Evolutionary conservation across 1,140 invertebrate genomes (phyloP).

Genomic region (Andricus grossulariae): DNA sequence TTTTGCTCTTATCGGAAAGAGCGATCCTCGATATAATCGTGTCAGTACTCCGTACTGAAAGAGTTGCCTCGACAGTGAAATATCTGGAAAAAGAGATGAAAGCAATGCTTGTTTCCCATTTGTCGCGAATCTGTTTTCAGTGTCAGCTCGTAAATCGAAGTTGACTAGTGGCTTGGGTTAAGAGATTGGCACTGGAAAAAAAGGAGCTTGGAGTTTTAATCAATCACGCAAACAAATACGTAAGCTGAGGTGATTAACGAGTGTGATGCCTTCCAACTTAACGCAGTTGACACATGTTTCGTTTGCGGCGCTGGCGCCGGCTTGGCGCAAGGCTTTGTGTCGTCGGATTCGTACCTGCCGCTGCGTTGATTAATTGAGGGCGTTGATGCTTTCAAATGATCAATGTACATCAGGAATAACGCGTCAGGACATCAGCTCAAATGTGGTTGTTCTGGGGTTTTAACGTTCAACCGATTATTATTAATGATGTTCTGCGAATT

Average conservation of each 20-base stretch:
- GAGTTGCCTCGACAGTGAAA: constrained; percentile 6
- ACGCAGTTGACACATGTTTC: constrained; percentile 58
- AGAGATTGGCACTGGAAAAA: constrained; percentile 41
- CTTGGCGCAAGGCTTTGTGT: constrained; percentile 48
- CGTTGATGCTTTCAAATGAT: constrained; percentile 46
- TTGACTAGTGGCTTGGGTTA: constrained; percentile 7
- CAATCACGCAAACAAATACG: constrained; percentile 61
- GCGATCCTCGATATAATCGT: not conserved
- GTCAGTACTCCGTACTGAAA: constrained; percentile 1
- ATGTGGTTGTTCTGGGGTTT: not conserved
- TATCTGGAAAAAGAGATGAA: not conserved
- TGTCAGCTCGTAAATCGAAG: constrained; percentile 5
- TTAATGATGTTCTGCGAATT: constrained; percentile 33
- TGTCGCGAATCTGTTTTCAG: constrained; percentile 9
- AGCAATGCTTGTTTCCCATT: constrained; percentile 2
- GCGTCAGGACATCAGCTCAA: constrained; percentile 17
- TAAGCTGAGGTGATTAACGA: constrained; percentile 60
- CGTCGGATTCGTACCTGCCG: constrained; percentile 40
- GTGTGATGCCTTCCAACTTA: constrained; percentile 54
- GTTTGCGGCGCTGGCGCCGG: constrained; percentile 39
- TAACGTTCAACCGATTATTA: constrained; percentile 41
- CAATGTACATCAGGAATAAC: constrained; percentile 43
- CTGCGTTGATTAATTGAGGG: constrained; percentile 52
- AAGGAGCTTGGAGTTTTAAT: constrained; percentile 58
- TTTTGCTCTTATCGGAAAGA: not conserved